These are phyloP conservation scores for Hafferia zeledoni DNA, from an alignment of 2,797 vertebrate genomes.

Conservation along the genomic window DNA sequence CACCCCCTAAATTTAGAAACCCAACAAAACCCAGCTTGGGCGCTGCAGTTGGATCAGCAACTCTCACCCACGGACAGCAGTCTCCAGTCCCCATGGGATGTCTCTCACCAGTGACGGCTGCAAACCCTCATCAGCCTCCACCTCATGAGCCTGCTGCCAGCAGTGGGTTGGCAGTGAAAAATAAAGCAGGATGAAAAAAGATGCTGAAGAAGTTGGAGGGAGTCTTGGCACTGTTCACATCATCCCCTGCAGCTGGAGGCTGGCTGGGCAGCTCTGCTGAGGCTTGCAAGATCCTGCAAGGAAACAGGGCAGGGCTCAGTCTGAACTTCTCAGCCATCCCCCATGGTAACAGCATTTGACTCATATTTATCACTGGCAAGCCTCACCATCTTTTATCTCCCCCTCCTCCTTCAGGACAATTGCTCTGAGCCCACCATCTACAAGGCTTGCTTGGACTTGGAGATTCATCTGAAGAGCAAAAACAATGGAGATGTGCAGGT, in stretches of 20 bases:
- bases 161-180: background rate
- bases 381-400: fast-evolving
- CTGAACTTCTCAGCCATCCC: background rate
- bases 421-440: background rate
- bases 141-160: background rate
- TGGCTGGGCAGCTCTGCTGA: background rate
- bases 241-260: background rate
- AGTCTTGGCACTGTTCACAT: background rate
- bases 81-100: fast-evolving
- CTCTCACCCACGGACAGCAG: background rate
- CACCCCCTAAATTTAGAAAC: constrained; percentile 34
- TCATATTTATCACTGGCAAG: background rate
- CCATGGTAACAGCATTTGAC: background rate
- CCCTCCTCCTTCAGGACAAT: background rate
- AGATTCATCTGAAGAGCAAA: background rate
- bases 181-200: background rate
- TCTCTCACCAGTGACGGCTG: background rate
- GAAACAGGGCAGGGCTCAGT: background rate
- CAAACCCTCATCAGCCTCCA: too few species aligned
- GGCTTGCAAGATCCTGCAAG: background rate
- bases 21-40: background rate
- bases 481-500: background rate
- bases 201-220: background rate
- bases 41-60: background rate
- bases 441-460: background rate